Percentiles rank a stretch among this genome's conserved stretches.
Conservation (phyloP, 2,888 invertebrate genomes). For the Julus scanicus region DNA sequence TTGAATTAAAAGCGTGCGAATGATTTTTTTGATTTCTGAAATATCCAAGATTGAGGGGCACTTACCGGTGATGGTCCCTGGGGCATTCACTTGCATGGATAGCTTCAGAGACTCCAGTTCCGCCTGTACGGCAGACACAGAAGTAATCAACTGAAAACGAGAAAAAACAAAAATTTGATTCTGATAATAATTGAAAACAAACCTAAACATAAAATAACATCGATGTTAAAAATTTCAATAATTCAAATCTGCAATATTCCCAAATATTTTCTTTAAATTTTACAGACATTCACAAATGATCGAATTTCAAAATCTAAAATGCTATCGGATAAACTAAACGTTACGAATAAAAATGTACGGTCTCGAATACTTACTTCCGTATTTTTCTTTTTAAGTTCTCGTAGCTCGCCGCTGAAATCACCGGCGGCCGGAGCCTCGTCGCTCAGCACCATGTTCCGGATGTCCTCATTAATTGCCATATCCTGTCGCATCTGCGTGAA, state of each 20-base stretch:
- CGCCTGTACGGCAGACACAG: neutral
- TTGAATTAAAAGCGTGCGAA: no score
- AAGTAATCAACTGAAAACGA: neutral
- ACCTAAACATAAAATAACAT: neutral
- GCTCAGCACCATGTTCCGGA: neutral
- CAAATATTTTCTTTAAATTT: no score
- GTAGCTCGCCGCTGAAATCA: neutral
- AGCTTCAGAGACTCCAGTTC: constrained; percentile 47
- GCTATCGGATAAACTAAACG: no score
- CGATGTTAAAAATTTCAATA: no score
- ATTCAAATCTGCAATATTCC: no score
- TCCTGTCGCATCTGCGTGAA: neutral
- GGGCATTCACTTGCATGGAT: neutral
- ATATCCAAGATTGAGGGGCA: neutral
- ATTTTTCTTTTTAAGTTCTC: neutral
- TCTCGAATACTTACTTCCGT: neutral
- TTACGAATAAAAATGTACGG: no score
- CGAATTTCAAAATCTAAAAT: no score
- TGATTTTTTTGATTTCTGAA: no score
- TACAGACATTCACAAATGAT: no score
- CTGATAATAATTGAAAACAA: neutral
- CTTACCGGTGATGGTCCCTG: constrained; percentile 49
- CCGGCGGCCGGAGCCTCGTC: neutral
- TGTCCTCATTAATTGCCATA: neutral
- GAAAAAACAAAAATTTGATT: neutral